phyloP scores from a whole-genome alignment of 2,113 vertebrate species.

The Amia ocellicauda region DNA sequence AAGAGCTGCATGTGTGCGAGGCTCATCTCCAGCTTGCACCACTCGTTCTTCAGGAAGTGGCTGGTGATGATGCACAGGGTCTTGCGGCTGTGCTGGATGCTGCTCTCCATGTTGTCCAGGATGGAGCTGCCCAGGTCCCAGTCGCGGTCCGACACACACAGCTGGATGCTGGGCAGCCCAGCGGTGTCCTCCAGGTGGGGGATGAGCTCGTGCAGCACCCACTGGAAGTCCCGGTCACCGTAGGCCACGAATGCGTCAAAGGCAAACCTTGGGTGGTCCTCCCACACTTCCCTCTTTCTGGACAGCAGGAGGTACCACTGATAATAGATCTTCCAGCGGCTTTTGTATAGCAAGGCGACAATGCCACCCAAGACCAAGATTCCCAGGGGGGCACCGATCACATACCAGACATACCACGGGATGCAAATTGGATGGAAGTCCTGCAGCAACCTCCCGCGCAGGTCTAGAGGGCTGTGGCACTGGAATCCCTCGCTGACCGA shows the following conservation, averaged over 20 bases:
- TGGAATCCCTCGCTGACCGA: not conserved
- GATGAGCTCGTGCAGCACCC: constrained; percentile 15
- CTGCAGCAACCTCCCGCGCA: not conserved
- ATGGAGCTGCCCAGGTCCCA: constrained; percentile 13
- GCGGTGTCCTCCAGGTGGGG: constrained; percentile 4
- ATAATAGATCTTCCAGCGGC: constrained; percentile 16
- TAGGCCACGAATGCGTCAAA: constrained; percentile 13
- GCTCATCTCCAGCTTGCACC: constrained; percentile 24
- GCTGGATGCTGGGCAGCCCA: not conserved
- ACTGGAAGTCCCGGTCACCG: constrained; percentile 11
- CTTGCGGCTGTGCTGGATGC: constrained; percentile 15
- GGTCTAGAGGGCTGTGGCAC: not conserved
- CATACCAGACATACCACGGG: constrained; percentile 9
- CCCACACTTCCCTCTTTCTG: constrained; percentile 9
- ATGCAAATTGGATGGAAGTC: constrained; percentile 5
- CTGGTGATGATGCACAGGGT: constrained; percentile 20
- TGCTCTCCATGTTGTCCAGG: constrained; percentile 14
- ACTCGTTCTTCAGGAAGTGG: constrained; percentile 28
- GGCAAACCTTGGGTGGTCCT: constrained; percentile 5
- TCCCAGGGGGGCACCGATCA: not conserved
- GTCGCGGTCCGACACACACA: constrained; percentile 10
- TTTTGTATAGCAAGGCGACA: not conserved
- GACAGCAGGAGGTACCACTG: constrained; percentile 13
- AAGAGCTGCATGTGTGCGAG: constrained; percentile 21
- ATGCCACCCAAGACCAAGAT: not conserved